Base-by-base conservation (phyloP, 2,797 vertebrate species). In the Sebastes hubbsi region DNA sequence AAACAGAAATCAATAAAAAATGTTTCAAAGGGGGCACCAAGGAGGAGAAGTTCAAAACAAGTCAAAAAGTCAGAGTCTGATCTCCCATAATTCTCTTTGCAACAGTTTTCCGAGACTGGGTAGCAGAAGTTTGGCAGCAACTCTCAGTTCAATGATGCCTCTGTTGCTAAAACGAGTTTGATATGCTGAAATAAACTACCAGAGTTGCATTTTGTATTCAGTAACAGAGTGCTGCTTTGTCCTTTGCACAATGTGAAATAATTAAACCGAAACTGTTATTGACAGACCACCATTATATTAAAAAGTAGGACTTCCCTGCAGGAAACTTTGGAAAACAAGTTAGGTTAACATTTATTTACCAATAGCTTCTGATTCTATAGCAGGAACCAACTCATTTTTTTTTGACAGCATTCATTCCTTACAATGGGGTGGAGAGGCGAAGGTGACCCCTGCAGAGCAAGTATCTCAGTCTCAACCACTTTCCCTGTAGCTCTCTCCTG, bases 381-480 rank as follows among this genome's bases (percentile, higher is more conserved):
- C 61, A 75, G 46, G 56, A 77, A 75, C 67, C 36, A 72, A 62
- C 70, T 69, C 20, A 3, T 52, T 54, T 59, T 77, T 60, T 42
- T 24, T 85, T 87, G 80, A 65, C 88, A 84, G 72, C 58, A 70
- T 86, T 85, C 63, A 65, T 84, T 88, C 75, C 70, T 81, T 78
- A 72, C 85, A 78, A 58, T 77, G 64, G 86, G 77, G 72, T 76
- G 75, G 71, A 87, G 74, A 88, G 76, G 89, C 42, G 65, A 93
- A 94, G 89, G 92, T 93, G 91, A 94, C 92, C 92, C 84, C 85
- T 72, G 78, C 67, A 56, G 78, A 84, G 81, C 86, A 89, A 84
- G 85, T 87, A 82, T 89, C 88, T 88, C 60, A 59, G 83, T 80
- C 88, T 86, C 78, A 88, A 81, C 72, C 83, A 91, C 92, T 92